Percentiles rank a stretch among this genome's conserved stretches.
Conservation (phyloP, 2,113 vertebrate species). For the Chaetura pelagica region DNA sequence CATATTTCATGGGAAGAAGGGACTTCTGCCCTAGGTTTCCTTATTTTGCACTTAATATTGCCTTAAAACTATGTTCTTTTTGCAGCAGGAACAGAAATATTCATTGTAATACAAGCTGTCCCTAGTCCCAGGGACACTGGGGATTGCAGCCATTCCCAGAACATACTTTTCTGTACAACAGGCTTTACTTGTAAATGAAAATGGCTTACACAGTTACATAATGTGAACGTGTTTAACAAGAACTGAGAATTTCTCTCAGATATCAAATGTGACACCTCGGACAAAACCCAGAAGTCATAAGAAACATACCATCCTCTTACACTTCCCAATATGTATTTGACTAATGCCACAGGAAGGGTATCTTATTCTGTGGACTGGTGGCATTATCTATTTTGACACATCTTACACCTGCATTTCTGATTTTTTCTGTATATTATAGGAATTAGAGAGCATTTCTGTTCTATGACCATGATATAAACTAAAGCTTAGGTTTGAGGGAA, state of each 20-base stretch:
- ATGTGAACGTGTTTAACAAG: background rate
- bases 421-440: background rate
- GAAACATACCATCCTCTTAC: background rate
- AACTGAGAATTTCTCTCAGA: background rate
- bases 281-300: background rate
- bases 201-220: background rate
- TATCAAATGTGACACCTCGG: background rate
- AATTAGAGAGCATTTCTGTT: background rate
- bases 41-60: background rate
- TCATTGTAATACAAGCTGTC: background rate
- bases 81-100: background rate
- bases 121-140: background rate
- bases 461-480: background rate
- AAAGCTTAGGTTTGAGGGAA: background rate
- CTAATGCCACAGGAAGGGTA: background rate
- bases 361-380: background rate
- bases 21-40: background rate
- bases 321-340: background rate
- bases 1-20: background rate
- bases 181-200: background rate
- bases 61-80: background rate
- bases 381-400: background rate
- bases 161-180: background rate
- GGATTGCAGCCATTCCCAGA: background rate
- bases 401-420: background rate